phyloP scores from a whole-genome alignment of 2,888 invertebrate species.

The Platycnemis pennipes region DNA sequence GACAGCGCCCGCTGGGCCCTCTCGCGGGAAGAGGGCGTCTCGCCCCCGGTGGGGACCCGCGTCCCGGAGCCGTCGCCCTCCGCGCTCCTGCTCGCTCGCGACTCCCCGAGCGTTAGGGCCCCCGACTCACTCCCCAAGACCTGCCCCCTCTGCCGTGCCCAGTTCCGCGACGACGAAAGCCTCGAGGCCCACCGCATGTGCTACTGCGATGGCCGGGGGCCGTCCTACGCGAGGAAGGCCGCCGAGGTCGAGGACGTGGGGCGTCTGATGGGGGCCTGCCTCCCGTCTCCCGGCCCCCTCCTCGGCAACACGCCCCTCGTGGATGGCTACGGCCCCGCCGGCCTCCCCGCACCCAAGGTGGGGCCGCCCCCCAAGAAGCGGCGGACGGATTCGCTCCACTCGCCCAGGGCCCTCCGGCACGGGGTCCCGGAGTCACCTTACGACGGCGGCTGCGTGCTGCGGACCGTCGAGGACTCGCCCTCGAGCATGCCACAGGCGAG shows the following conservation, averaged over 20 bases:
- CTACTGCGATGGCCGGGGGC: constrained; percentile 86
- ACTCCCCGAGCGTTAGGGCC: neutral
- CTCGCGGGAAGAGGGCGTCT: constrained; percentile 88
- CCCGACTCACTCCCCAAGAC: constrained; percentile 9
- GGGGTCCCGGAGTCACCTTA: neutral
- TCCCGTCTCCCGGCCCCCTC: constrained; percentile 82
- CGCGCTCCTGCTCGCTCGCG: constrained; percentile 15
- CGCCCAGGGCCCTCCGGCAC: constrained; percentile 51
- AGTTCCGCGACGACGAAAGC: constrained; percentile 90
- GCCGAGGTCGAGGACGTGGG: constrained; percentile 35
- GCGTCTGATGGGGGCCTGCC: constrained; percentile 39
- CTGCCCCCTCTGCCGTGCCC: constrained; percentile 86
- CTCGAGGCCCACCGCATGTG: constrained; percentile 89
- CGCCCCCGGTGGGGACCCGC: constrained; percentile 71
- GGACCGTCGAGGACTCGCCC: constrained; percentile 52
- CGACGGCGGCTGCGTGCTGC: constrained; percentile 38
- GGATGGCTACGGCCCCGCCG: constrained; percentile 82
- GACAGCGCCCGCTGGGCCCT: neutral
- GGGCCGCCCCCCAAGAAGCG: constrained; percentile 80
- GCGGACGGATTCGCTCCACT: constrained; percentile 78
- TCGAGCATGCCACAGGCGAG: constrained; percentile 3
- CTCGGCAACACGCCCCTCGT: constrained; percentile 91
- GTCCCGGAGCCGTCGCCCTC: neutral
- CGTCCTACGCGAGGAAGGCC: constrained; percentile 6
- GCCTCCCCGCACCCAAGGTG: constrained; percentile 79